Percentiles rank a stretch among this genome's conserved stretches.
Evolutionary conservation across 2,888 invertebrate species (phyloP).

Genomic region (Hipparchia sbordonii): DNA sequence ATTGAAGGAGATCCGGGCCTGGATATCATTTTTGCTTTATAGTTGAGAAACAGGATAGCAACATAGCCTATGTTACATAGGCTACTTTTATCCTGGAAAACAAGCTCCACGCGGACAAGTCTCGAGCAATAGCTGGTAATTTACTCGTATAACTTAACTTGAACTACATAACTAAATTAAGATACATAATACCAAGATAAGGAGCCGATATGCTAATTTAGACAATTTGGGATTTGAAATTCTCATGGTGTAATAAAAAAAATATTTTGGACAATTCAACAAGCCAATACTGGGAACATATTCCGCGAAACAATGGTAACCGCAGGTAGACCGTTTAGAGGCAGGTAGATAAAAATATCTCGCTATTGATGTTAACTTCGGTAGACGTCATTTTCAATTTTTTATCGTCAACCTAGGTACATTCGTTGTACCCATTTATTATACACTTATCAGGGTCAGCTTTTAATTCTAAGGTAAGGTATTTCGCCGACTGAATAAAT

Average conservation of each 20-base stretch:
- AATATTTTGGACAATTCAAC: neutral
- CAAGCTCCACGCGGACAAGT: too few species aligned
- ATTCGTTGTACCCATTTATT: neutral
- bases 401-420: neutral
- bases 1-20: too few species aligned
- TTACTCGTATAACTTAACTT: neutral
- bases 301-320: constrained; percentile 13
- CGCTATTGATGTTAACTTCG: neutral
- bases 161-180: neutral
- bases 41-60: too few species aligned
- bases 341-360: constrained; percentile 18
- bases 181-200: neutral
- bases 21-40: too few species aligned
- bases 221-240: neutral
- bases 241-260: neutral
- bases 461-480: neutral
- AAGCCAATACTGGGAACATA: constrained; percentile 8
- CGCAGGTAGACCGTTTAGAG: constrained; percentile 13
- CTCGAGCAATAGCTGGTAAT: neutral
- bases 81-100: too few species aligned
- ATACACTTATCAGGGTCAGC: neutral
- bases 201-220: neutral
- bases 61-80: too few species aligned
- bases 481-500: neutral
- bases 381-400: neutral